Base-by-base conservation (phyloP, 2,797 vertebrate genomes). In the Anguilla anguilla region DNA sequence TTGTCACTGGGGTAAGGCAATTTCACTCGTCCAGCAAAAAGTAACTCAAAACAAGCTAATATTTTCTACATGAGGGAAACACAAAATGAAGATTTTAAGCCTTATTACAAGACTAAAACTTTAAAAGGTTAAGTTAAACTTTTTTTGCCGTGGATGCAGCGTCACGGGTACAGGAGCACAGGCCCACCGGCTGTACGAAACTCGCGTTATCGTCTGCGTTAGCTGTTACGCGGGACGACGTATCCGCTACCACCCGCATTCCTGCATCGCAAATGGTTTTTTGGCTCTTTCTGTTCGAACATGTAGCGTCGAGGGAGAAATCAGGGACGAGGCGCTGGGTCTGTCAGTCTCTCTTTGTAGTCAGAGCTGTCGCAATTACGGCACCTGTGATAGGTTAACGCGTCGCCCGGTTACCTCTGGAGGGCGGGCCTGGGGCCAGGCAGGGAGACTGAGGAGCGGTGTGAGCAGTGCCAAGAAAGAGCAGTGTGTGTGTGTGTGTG, bases 211-310 rank as follows among this genome's bases (percentile, higher is more conserved):
- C 77, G 22, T 77, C 72, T 13, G 72, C 2, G n/a, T 81, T 6
- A 13, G 10, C 72, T 5, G 28, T 15, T 46, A 39, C 22, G 22
- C 19, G 15, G 6, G 77, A 22, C 25, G 19, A 25, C 22, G 10
- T 22, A 46, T 90, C 0, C 9, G 39, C 88, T 85, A 72, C 83
- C 43, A 51, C 43, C 39, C 46, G 89, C 89, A 91, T 91, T 91
- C 90, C 86, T 90, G 87, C 81, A 69, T 87, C 87, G 72, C 77
- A 85, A 77, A 82, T 67, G 67, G 19, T 64, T 74, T 49, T 61
- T 61, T 88, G 57, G 85, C 81, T 39, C 72, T 6, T 81, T 87
- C 57, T 84, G 83, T 86, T 86, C n/a, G 39, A 85, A 59, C 82
- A 67, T 43, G 85, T 59, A 69, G 69, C 25, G 81, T 90, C 88